A percentile compares a stretch with the other conserved stretches of the same genome.
These are phyloP conservation scores for Suillia variegata DNA, from an alignment of 2,888 invertebrate genomes.

Conservation along the genomic window DNA sequence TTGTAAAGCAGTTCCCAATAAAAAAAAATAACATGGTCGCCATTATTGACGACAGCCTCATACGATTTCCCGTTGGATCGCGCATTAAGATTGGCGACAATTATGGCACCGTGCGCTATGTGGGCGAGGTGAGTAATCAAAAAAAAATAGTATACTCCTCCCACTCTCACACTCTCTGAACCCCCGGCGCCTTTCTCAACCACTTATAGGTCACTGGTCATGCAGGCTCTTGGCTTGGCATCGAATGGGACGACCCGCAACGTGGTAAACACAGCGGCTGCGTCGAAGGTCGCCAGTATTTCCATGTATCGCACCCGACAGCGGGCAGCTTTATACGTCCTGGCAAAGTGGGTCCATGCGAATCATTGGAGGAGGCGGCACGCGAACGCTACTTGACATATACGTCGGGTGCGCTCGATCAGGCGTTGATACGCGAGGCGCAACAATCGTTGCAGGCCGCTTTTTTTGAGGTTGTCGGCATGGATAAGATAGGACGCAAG, in stretches of 20 bases:
- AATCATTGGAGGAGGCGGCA: constrained; percentile 77
- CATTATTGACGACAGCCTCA: constrained; percentile 56
- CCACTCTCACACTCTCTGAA: background rate
- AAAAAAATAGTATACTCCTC: constrained; percentile 42
- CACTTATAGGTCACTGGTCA: constrained; percentile 66
- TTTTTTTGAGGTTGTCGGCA: constrained; percentile 87
- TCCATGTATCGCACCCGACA: constrained; percentile 74
- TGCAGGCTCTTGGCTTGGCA: constrained; percentile 83
- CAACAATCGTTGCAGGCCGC: constrained; percentile 80
- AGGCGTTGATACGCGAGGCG: constrained; percentile 67
- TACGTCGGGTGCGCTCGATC: constrained; percentile 63
- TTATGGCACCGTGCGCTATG: constrained; percentile 73
- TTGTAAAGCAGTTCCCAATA: too few species aligned
- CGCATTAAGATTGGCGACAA: constrained; percentile 56
- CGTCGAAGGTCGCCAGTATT: constrained; percentile 81
- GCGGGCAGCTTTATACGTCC: constrained; percentile 89
- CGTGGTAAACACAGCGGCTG: constrained; percentile 94
- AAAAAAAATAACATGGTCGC: too few species aligned
- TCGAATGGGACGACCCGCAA: constrained; percentile 93
- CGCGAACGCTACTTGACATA: constrained; percentile 66
- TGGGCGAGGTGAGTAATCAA: constrained; percentile 70
- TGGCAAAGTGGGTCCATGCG: constrained; percentile 76
- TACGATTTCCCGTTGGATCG: constrained; percentile 56
- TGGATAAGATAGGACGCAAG: constrained; percentile 77
- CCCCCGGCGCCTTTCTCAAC: background rate